A percentile compares a stretch with the other conserved stretches of the same genome.
Evolutionary conservation across 2,888 invertebrate species (phyloP).

Genomic region (Boloria euphrosyne): DNA sequence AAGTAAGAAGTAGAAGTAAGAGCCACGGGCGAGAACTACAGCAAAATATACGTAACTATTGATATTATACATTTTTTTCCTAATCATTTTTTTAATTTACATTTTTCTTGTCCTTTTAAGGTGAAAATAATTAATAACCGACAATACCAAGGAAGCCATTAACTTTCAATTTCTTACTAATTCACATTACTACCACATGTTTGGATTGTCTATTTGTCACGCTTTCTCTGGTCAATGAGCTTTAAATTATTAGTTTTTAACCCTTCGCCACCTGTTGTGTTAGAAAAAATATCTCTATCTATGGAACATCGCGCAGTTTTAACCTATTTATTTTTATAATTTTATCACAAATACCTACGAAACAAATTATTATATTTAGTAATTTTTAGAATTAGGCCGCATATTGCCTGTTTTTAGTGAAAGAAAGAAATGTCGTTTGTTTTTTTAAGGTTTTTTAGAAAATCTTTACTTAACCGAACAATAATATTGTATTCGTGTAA

Average conservation of each 20-base stretch:
- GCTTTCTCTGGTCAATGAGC: constrained; percentile 71
- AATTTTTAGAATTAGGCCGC: too few species aligned
- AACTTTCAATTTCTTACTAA: constrained; percentile 81
- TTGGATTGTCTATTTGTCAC: constrained; percentile 73
- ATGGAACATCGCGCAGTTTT: not conserved
- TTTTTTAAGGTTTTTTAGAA: too few species aligned
- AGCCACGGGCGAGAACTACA: not conserved
- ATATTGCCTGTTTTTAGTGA: too few species aligned
- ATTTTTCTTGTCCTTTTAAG: not conserved
- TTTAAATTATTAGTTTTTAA: constrained; percentile 60
- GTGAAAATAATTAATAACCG: constrained; percentile 24
- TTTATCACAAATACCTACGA: not conserved
- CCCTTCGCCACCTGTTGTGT: constrained; percentile 72
- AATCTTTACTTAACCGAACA: too few species aligned
- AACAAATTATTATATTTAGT: too few species aligned
- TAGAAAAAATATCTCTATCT: constrained; percentile 36
- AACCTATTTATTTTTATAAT: constrained; percentile 6
- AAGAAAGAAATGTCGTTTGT: too few species aligned
- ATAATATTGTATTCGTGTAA: too few species aligned
- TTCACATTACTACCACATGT: constrained; percentile 77
- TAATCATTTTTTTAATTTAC: not conserved
- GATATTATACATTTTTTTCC: not conserved
- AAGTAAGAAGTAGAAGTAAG: too few species aligned
- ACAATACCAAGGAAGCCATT: constrained; percentile 43
- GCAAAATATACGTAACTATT: not conserved